Percentiles rank a stretch among this genome's conserved stretches.
These are phyloP conservation scores for Campoplex capitator DNA, from an alignment of 2,888 invertebrate species.

Conservation along the genomic window DNA sequence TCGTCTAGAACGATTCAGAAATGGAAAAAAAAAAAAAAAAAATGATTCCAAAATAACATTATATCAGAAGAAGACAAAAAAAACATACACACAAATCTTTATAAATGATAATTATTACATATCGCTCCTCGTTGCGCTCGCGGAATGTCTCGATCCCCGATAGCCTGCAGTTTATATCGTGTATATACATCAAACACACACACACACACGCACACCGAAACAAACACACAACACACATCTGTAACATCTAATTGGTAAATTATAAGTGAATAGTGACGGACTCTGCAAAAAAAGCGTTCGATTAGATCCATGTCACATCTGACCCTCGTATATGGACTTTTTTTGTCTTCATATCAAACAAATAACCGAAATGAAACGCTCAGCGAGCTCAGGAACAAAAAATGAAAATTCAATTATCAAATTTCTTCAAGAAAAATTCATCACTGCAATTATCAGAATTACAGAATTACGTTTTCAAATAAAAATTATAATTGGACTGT, in stretches of 20 bases:
- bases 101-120: constrained; percentile 64
- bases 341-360: not conserved
- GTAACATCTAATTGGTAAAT: constrained; percentile 60
- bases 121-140: constrained; percentile 67
- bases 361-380: not conserved
- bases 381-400: constrained; percentile 2
- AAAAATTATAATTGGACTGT: not conserved
- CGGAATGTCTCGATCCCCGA: constrained; percentile 63
- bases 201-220: not conserved
- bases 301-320: constrained; percentile 44
- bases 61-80: constrained; percentile 6
- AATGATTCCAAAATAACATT: not conserved
- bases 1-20: constrained; percentile 16
- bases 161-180: constrained; percentile 64
- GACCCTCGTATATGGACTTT: constrained; percentile 40
- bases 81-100: constrained; percentile 43
- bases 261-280: constrained; percentile 51
- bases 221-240: constrained; percentile 35
- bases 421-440: not conserved
- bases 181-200: constrained; percentile 28
- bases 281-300: constrained; percentile 28
- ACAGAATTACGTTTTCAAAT: not conserved
- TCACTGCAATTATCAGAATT: not conserved
- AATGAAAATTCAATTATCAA: not conserved
- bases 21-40: not conserved